These are phyloP conservation scores for Tetragonula carbonaria DNA, from an alignment of 2,888 invertebrate species.

Conservation along the genomic window DNA sequence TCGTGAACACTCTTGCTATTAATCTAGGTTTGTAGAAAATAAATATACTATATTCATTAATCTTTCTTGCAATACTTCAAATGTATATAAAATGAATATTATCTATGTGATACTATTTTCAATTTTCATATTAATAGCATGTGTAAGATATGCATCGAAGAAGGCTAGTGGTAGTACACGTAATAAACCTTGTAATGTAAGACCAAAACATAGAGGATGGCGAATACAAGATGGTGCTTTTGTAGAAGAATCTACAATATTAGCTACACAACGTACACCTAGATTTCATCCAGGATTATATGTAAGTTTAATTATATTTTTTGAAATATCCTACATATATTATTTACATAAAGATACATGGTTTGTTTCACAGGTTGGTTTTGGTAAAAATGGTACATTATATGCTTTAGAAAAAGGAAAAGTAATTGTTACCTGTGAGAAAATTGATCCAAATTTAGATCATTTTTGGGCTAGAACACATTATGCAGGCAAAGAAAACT, in stretches of 20 bases:
- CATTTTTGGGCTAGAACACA: constrained; percentile 90
- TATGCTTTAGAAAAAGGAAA: constrained; percentile 92
- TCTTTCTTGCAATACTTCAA: not conserved
- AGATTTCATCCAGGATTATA: constrained; percentile 93
- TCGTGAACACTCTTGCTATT: not conserved
- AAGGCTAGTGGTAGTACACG: constrained; percentile 90
- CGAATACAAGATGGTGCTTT: constrained; percentile 89
- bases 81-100: not conserved
- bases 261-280: constrained; percentile 89
- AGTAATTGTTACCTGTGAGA: constrained; percentile 93
- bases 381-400: constrained; percentile 91
- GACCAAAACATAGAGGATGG: constrained; percentile 92
- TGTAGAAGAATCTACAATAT: constrained; percentile 88
- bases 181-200: constrained; percentile 88
- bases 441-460: constrained; percentile 91
- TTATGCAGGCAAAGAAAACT: constrained; percentile 87
- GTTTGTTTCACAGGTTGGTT: constrained; percentile 89
- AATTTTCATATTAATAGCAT: constrained; percentile 77
- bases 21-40: constrained; percentile 45
- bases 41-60: not conserved
- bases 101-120: not conserved
- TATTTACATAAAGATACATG: not conserved
- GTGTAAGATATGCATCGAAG: constrained; percentile 88
- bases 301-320: constrained; percentile 84
- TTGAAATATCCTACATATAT: not conserved